Evolutionary conservation across 2,888 invertebrate species (phyloP), one percentile per base, ranked within the genome.

Genomic region (Gnatocerus cornutus): DNA sequence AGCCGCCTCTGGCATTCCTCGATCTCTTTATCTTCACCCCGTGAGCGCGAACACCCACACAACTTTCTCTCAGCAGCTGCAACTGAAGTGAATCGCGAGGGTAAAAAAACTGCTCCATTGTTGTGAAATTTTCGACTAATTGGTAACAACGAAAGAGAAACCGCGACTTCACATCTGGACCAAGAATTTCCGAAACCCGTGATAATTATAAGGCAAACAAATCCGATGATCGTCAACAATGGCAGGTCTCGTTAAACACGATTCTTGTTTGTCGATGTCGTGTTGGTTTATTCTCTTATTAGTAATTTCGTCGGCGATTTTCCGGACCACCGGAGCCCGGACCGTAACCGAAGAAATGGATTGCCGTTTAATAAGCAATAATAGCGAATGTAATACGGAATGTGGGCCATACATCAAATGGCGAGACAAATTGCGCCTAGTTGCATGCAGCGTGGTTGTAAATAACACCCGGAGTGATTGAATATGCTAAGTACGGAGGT

Each of bases 51-150:
- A 71, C 69, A 53, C 72, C 73, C 74, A 73, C 76, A 63, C 72
- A 66, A 76, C 77, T 77, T 77, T 77, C 77, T 73, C 77, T 70
- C 72, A 72, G 71, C 75, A 76, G 76, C 77, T 74, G 76, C 63
- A 45, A 14, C 48, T 63, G 52, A 64, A 50, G 50, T 53, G 30
- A 63, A 63, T 9, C 56, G 58, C 50, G 45, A 61, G 39, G 55
- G 39, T 43, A 45, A 56, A 63, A 50, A 50, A 48, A 12, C 27
- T 1, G 29, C 41, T 43, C 37, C 21, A 48, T 48, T 67, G 43
- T 67, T 67, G 67, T 52, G 67, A 67, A 59, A 66, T 66, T 66
- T 56, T 48, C 48, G 48, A 48, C 50, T 66, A 48, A 66, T 66
- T 66, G 55, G 46, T 56, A 12, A 7, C 41, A n/a, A 29, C 27